phyloP scores from a whole-genome alignment of 2,797 vertebrate species.

The Cryptoblepharus egeriae region DNA sequence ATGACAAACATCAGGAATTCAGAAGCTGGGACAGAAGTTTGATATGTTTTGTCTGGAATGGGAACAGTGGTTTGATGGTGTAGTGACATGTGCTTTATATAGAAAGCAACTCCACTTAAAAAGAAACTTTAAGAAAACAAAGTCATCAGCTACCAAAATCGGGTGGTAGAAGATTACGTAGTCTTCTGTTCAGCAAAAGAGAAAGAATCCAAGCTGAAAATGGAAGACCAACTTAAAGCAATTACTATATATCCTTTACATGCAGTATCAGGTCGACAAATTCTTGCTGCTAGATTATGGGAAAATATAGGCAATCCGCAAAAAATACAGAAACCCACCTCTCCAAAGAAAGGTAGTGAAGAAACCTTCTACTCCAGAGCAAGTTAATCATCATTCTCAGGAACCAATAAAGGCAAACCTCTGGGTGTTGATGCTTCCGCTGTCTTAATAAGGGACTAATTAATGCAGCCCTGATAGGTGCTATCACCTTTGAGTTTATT shows the following conservation, averaged over 20 bases:
- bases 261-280: conserved; percentile 39
- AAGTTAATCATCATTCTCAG: background rate
- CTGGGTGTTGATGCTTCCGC: too few species aligned
- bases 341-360: conserved; percentile 2
- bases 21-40: conserved; percentile 68
- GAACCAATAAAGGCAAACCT: background rate
- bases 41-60: conserved; percentile 43
- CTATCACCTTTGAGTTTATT: too few species aligned
- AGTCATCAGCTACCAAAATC: conserved; percentile 33
- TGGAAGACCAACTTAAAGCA: conserved; percentile 45
- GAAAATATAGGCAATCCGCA: conserved; percentile 11
- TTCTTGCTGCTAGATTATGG: background rate
- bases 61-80: conserved; percentile 27
- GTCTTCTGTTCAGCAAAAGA: conserved; percentile 38
- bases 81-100: conserved; percentile 41
- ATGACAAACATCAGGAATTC: conserved; percentile 59
- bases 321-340: too few species aligned
- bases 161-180: conserved; percentile 57
- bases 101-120: conserved; percentile 28
- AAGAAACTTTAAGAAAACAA: conserved; percentile 43
- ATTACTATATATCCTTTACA: conserved; percentile 44
- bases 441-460: too few species aligned
- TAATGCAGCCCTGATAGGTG: too few species aligned
- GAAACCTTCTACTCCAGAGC: background rate
- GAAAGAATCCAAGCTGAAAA: conserved; percentile 49